Evolutionary conservation across 1,140 invertebrate species (phyloP), one percentile per base, ranked within the genome.

Genomic region (Euglossa dilemma): DNA sequence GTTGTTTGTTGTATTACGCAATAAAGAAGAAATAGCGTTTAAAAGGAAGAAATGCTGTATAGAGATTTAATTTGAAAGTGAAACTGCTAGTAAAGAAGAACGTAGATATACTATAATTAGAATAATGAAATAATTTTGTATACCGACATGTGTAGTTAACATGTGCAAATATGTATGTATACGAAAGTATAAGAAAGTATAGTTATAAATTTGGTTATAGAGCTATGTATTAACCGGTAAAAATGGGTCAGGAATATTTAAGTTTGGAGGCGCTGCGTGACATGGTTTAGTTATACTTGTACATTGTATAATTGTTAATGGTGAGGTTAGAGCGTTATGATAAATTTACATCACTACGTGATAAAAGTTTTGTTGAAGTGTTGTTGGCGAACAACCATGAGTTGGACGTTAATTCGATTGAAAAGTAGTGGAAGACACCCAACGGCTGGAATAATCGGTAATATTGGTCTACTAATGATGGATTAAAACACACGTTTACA

Each of bases 391-490:
- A 18, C 4, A 50, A 6, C 4, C 20, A 28, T 36, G 9, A 50
- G 50, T 23, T 20, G 23, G 50, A 71, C 18, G 6, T 20, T 76
- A 63, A 36, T 76, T 67, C 72, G 73, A 3, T 4, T n/a, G 9
- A 61, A 67, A 52, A 78, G 28, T 28, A 71, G 36, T 2, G 36
- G 5, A 20, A 56, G 86, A 72, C 83, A 80, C 47, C 88, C 87
- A 66, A 92, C 92, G 63, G 93, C 92, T 28, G 92, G 93, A 61
- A 90, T 94, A 84, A 93, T 94, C 56, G 91, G 93, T 94, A 84
- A 91, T 81, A 77, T 63, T 64, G 75, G 25, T 74, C 72, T 72
- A 69, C 57, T 2, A 63, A 9, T 28, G 25, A 43, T 54, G 14
- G 18, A 25, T 7, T 45, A 52, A 12, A 1, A 2, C 16, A 2